Evolutionary conservation across 1,140 invertebrate genomes (phyloP).

Genomic region (Forficula auricularia): DNA sequence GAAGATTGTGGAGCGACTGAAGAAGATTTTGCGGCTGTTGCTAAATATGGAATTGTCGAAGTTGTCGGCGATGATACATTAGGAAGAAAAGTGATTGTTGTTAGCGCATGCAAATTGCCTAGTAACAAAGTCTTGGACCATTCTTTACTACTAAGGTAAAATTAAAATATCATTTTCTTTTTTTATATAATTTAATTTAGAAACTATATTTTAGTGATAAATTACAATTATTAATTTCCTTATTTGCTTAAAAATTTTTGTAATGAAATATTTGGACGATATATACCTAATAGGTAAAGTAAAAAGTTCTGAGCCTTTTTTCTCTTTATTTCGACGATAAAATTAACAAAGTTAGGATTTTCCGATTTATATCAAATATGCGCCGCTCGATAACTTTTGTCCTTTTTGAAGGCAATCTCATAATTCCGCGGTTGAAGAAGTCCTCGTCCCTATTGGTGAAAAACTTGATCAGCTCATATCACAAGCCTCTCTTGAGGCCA

Average conservation of each 20-base stretch:
- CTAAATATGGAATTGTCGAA: constrained; percentile 69
- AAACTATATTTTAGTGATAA: neutral
- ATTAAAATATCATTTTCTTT: neutral
- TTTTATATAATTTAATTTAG: neutral
- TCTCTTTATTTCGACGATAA: too few relatives aligned
- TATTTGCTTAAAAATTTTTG: constrained; percentile 3
- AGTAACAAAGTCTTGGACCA: constrained; percentile 69
- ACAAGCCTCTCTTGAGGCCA: too few relatives aligned
- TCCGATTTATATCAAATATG: too few relatives aligned
- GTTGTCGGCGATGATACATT: constrained; percentile 78
- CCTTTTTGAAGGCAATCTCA: too few relatives aligned
- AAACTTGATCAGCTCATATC: too few relatives aligned
- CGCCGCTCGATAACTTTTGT: too few relatives aligned
- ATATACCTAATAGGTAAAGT: too few relatives aligned
- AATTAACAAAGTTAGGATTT: too few relatives aligned
- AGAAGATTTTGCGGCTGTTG: constrained; percentile 57
- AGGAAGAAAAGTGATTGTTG: constrained; percentile 85
- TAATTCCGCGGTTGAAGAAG: too few relatives aligned
- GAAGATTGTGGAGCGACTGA: constrained; percentile 35
- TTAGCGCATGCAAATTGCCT: constrained; percentile 87
- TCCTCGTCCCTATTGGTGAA: too few relatives aligned
- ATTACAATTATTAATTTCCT: neutral
- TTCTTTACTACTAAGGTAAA: constrained; percentile 60
- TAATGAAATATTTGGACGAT: too few relatives aligned
- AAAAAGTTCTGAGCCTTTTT: too few relatives aligned